These are phyloP conservation scores for Octopus sinensis DNA, from an alignment of 1,140 invertebrate genomes.

Conservation along the genomic window DNA sequence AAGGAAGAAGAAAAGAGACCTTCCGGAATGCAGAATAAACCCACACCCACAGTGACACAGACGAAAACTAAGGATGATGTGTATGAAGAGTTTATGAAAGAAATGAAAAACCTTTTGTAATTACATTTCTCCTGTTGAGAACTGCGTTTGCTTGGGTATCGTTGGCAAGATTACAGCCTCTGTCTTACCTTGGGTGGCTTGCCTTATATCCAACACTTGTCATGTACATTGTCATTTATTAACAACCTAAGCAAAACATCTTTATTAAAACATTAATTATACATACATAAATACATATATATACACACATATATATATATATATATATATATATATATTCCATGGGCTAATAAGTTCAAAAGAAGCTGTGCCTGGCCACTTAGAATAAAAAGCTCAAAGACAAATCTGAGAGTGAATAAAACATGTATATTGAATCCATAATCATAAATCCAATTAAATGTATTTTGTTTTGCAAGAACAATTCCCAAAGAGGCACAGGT, in stretches of 20 bases:
- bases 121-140: neutral
- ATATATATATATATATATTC: neutral
- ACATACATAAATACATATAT: neutral
- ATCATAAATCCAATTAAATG: too few species aligned
- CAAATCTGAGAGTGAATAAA: too few species aligned
- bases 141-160: too few species aligned
- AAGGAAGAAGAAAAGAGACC: conserved; percentile 45
- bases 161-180: too few species aligned
- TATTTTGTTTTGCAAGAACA: too few species aligned
- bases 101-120: conserved; percentile 90
- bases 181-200: too few species aligned
- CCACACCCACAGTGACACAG: conserved; percentile 37
- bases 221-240: neutral
- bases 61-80: conserved; percentile 90
- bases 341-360: neutral
- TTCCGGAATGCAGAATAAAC: conserved; percentile 33
- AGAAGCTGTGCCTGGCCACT: too few species aligned
- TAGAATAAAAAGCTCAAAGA: too few species aligned
- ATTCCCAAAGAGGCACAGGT: too few species aligned
- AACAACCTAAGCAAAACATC: neutral
- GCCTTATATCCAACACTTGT: neutral
- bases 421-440: too few species aligned
- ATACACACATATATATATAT: neutral
- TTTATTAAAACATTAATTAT: neutral
- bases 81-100: conserved; percentile 96